Conservation (phyloP, 2,888 invertebrate species). For the Perizoma flavofasciatum region DNA sequence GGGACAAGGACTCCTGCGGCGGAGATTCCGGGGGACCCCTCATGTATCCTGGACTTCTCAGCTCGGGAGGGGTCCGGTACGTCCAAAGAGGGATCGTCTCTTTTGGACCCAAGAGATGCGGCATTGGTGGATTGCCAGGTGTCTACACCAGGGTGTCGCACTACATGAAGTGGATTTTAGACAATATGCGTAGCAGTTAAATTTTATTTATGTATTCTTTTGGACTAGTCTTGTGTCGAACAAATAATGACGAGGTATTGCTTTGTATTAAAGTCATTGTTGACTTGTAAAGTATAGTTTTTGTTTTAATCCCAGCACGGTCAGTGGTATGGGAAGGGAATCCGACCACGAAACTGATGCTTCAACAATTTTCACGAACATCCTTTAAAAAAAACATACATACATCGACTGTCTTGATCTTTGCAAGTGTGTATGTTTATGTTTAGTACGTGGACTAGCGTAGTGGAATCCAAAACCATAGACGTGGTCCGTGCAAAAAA, state of each 20-base stretch:
- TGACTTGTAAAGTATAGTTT: not conserved
- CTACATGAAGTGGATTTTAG: slow-evolving; percentile 85
- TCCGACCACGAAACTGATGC: not conserved
- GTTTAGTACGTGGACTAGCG: too few relatives aligned
- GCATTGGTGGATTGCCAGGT: slow-evolving; percentile 78
- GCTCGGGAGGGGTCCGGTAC: slow-evolving; percentile 66
- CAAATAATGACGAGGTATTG: not conserved
- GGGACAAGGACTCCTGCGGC: slow-evolving; percentile 84
- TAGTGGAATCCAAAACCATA: too few relatives aligned
- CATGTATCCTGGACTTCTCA: slow-evolving; percentile 60
- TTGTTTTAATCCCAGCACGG: not conserved
- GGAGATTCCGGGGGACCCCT: slow-evolving; percentile 89
- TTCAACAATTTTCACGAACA: too few relatives aligned
- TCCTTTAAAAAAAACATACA: too few relatives aligned
- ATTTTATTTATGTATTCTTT: not conserved
- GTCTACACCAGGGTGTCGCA: slow-evolving; percentile 83
- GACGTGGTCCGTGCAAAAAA: too few relatives aligned
- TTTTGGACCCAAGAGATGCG: slow-evolving; percentile 81
- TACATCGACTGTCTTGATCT: too few relatives aligned
- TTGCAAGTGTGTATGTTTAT: too few relatives aligned
- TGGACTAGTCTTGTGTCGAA: slow-evolving; percentile 3
- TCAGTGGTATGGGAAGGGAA: not conserved
- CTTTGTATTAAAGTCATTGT: not conserved
- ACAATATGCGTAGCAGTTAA: slow-evolving; percentile 60
- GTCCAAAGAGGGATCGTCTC: slow-evolving; percentile 86